Evolutionary conservation across 2,113 vertebrate species (phyloP).

Genomic region (Thymallus thymallus): DNA sequence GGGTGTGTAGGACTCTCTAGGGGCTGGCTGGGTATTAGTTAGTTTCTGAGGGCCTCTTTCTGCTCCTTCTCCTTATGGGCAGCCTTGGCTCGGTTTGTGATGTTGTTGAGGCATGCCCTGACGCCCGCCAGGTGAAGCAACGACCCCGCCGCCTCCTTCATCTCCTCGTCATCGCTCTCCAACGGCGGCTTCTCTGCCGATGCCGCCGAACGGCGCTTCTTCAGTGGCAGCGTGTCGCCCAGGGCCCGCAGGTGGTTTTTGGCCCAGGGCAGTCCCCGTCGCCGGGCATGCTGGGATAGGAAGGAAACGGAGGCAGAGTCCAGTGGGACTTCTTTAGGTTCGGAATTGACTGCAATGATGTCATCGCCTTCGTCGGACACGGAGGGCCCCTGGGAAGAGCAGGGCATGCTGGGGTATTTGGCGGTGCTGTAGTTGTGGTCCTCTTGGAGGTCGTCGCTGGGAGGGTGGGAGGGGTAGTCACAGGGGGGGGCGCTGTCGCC

Average conservation of each 20-base stretch:
- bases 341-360: constrained; percentile 80
- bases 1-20: constrained; percentile 74
- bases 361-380: constrained; percentile 78
- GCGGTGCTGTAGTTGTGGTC: constrained; percentile 96
- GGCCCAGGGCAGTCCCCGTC: constrained; percentile 81
- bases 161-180: constrained; percentile 97
- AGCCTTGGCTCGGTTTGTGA: constrained; percentile 98
- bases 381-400: constrained; percentile 55
- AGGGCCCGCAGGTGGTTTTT: constrained; percentile 83
- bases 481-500: too few species aligned
- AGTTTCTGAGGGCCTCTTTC: constrained; percentile 93
- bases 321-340: constrained; percentile 86
- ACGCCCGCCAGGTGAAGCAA: constrained; percentile 97
- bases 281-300: constrained; percentile 78
- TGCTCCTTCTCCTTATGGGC: constrained; percentile 88
- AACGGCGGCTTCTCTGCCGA: constrained; percentile 84
- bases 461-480: constrained; percentile 86
- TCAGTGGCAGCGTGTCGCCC: constrained; percentile 93
- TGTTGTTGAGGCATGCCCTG: constrained; percentile 98
- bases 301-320: constrained; percentile 78
- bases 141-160: constrained; percentile 98
- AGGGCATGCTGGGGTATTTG: constrained; percentile 78
- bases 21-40: constrained; percentile 66
- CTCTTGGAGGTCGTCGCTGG: constrained; percentile 90
- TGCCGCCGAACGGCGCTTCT: constrained; percentile 87